phyloP scores from a whole-genome alignment of 2,888 invertebrate species.

The Pterobdella sp. region DNA sequence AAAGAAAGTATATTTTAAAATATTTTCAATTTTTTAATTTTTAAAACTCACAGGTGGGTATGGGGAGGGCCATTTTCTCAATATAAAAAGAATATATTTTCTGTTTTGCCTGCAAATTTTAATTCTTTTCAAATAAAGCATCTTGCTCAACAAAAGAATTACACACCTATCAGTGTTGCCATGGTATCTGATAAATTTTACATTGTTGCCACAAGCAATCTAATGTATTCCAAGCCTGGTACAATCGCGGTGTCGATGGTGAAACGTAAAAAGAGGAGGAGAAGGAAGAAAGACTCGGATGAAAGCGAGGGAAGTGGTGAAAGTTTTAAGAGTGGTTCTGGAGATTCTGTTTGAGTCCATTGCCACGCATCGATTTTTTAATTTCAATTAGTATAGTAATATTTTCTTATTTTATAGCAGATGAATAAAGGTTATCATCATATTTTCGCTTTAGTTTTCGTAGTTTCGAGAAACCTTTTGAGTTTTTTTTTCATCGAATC shows the following conservation, averaged over 20 bases:
- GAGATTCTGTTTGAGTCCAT: too few relatives aligned
- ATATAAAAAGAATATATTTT: too few relatives aligned
- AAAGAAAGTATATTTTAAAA: neutral
- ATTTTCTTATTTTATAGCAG: too few relatives aligned
- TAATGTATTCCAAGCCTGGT: constrained; percentile 19
- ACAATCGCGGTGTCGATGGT: constrained; percentile 17
- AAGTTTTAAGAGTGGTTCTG: too few relatives aligned
- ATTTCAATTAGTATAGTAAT: too few relatives aligned
- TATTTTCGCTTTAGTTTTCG: too few relatives aligned
- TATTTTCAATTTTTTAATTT: neutral
- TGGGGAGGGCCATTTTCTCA: constrained; percentile 23
- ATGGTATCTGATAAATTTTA: constrained; percentile 22
- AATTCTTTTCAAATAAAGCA: constrained; percentile 9
- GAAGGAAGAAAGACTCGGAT: neutral
- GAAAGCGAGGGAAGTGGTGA: too few relatives aligned
- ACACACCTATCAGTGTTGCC: constrained; percentile 17
- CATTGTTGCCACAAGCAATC: constrained; percentile 21
- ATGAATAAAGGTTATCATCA: too few relatives aligned
- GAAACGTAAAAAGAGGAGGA: constrained; percentile 10
- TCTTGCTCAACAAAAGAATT: constrained; percentile 17
- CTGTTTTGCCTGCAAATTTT: neutral
- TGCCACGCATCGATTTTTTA: too few relatives aligned
- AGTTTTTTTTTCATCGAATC: too few relatives aligned
- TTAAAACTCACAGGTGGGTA: constrained; percentile 9
- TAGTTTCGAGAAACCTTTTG: too few relatives aligned